Conservation (phyloP, 2,888 invertebrate genomes). For the Nomada fucata region DNA sequence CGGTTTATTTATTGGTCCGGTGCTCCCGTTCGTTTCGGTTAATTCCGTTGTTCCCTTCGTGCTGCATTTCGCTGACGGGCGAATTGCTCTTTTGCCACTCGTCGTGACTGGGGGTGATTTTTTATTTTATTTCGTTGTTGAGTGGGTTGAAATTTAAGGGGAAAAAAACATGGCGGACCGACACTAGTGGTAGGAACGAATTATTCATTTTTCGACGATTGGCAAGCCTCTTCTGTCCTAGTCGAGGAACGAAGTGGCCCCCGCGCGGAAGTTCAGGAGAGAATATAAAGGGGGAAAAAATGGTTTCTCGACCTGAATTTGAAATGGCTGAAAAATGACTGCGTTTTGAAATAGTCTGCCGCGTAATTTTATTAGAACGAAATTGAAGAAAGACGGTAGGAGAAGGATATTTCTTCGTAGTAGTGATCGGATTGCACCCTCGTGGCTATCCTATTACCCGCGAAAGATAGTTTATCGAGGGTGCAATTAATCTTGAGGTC, state of each 20-base stretch:
- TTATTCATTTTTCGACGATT: slow-evolving; percentile 5
- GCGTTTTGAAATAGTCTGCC: neutral
- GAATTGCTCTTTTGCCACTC: neutral
- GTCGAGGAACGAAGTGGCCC: neutral
- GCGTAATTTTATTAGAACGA: neutral
- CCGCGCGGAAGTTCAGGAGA: neutral
- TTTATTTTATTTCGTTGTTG: too few relatives aligned
- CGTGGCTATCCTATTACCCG: neutral
- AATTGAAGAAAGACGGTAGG: neutral
- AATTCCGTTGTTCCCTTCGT: neutral
- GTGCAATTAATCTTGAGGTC: slow-evolving; percentile 42
- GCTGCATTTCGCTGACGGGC: neutral
- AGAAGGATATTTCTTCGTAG: neutral
- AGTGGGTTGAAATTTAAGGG: too few relatives aligned
- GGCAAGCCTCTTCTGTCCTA: neutral
- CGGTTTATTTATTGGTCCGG: neutral
- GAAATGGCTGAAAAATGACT: slow-evolving; percentile 23
- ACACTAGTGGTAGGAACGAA: neutral
- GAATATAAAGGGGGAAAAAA: neutral
- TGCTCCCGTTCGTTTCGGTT: neutral
- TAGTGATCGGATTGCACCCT: neutral
- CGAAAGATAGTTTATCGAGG: slow-evolving; percentile 19
- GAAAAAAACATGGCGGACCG: neutral
- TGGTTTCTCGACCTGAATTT: slow-evolving; percentile 43
- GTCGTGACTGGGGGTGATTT: too few relatives aligned